Evolutionary conservation across 2,888 invertebrate species (phyloP), one percentile per base, ranked within the genome.

Genomic region (Onchidella celtica): DNA sequence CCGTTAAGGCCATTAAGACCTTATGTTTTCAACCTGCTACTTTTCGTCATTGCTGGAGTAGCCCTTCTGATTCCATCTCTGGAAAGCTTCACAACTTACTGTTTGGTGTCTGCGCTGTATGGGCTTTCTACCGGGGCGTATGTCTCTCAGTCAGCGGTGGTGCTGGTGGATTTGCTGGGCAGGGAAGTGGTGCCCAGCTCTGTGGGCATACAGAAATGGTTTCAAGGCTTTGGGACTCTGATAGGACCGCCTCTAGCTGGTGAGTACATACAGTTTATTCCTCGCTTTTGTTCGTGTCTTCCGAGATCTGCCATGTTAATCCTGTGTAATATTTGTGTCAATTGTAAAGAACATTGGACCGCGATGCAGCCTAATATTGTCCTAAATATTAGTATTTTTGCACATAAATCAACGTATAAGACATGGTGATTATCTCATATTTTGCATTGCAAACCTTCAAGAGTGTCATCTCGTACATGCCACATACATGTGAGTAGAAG

Each of bases 211-310:
- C 68, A 89, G 59, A 85, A 88, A 11, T 75, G 85, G 68, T 90
- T 89, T 73, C 90, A 90, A 77, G 90, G 90, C 32, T 11, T 90
- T 11, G 89, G 89, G 14, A 85, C 86, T 38, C 77, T 89, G 9
- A 77, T 89, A 40, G 90, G 90, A 29, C 89, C 89, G 27, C 88
- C 89, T 17, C 47, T 90, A 17, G 86, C 89, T 81, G 90, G 90
- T 90, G 32, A 78, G 75, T 21, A n/a, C 24, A 27, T n/a, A n/a
- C n/a, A n/a, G n/a, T n/a, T n/a, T 55, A 55, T 14, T 14, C 55
- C 17, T 55, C 17, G 55, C 17, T 55, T 55, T 14, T 14, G 17
- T 55, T 17, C 11, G n/a, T n/a, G n/a, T n/a, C n/a, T n/a, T n/a
- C n/a, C n/a, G n/a, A n/a, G n/a, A n/a, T n/a, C n/a, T n/a, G n/a